Evolutionary conservation across 2,113 vertebrate species (phyloP).

Genomic region (Dromas ardeola): DNA sequence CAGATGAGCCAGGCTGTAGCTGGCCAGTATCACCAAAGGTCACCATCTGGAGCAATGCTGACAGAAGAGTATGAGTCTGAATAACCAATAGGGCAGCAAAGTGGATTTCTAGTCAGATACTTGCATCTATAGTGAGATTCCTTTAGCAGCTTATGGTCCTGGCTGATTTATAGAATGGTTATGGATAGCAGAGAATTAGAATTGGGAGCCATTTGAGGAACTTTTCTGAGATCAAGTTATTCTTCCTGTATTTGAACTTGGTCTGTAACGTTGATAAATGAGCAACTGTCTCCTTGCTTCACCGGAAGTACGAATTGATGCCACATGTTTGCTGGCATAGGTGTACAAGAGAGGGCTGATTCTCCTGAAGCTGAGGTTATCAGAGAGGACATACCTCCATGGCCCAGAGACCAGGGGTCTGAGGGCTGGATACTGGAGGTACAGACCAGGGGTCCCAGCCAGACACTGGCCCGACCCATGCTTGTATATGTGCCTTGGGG

Average conservation of each 20-base stretch:
- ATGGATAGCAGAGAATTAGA: not conserved
- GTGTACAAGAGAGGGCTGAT: not conserved
- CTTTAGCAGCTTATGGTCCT: not conserved
- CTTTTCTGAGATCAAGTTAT: not conserved
- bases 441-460: not conserved
- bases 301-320: not conserved
- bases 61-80: not conserved
- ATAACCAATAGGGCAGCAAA: not conserved
- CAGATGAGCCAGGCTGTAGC: not conserved
- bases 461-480: accelerated
- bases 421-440: not conserved
- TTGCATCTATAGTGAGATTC: not conserved
- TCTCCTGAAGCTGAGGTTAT: not conserved
- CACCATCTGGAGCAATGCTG: not conserved
- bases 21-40: not conserved
- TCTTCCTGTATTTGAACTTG: not conserved
- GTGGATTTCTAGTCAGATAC: not conserved
- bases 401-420: not conserved
- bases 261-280: not conserved
- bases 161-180: not conserved
- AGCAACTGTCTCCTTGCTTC: not conserved
- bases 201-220: not conserved
- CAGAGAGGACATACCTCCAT: not conserved
- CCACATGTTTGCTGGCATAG: not conserved
- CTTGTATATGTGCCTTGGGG: accelerated